These are phyloP conservation scores for Malurus cyaneus DNA, from an alignment of 2,113 vertebrate species.

Conservation along the genomic window DNA sequence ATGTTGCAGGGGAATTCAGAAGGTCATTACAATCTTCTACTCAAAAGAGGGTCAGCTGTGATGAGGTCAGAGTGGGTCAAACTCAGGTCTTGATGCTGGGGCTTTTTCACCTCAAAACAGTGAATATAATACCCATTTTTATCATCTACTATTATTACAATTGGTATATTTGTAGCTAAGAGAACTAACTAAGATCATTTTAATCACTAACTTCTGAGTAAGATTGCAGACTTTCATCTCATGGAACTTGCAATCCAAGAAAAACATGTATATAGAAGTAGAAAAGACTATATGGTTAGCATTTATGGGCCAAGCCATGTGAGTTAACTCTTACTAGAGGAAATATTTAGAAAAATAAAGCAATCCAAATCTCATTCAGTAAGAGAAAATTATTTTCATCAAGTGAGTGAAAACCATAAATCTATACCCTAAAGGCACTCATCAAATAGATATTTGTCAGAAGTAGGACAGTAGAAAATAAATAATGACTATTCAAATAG, in stretches of 20 bases:
- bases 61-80: neutral
- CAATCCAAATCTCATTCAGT: neutral
- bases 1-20: neutral
- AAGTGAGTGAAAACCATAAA: slow-evolving; percentile 1
- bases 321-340: neutral
- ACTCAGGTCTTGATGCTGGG: neutral
- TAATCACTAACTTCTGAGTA: neutral
- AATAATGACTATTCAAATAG: neutral
- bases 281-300: neutral
- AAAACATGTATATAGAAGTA: neutral
- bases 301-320: neutral
- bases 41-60: neutral
- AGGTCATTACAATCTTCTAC: neutral
- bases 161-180: neutral
- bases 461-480: neutral
- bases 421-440: neutral
- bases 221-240: neutral
- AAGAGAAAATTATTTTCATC: neutral
- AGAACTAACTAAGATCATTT: neutral
- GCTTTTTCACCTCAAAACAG: neutral
- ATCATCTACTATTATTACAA: neutral
- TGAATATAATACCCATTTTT: neutral
- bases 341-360: slow-evolving; percentile 25
- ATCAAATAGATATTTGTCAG: slow-evolving; percentile 27
- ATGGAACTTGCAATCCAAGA: neutral